Conservation (phyloP, 2,113 vertebrate genomes). For the Erythrolamprus reginae region DNA sequence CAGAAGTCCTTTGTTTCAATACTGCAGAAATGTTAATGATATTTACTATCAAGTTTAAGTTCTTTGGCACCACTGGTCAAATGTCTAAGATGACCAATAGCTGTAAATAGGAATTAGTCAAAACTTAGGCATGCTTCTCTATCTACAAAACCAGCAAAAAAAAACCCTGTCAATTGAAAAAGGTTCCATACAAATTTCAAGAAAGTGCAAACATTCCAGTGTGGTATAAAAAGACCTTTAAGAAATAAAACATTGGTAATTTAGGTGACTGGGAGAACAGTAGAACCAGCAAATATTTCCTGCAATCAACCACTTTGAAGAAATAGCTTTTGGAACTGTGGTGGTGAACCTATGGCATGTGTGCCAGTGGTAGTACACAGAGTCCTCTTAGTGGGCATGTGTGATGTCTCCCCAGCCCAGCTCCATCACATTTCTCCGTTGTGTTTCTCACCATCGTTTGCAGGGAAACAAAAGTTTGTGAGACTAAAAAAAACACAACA, state of each 20-base stretch:
- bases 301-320: neutral
- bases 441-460: too few species aligned
- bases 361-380: too few species aligned
- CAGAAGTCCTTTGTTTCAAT: neutral
- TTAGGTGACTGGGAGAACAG: neutral
- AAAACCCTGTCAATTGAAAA: neutral
- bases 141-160: neutral
- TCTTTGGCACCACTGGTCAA: neutral
- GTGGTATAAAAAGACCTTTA: neutral
- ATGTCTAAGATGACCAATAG: neutral
- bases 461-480: too few species aligned
- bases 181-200: neutral
- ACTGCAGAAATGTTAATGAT: neutral
- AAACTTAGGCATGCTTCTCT: neutral
- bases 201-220: neutral
- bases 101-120: neutral
- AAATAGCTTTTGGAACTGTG: neutral
- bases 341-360: too few species aligned
- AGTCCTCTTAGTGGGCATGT: too few species aligned
- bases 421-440: too few species aligned
- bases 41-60: neutral
- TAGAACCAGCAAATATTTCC: neutral
- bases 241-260: neutral
- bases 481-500: too few species aligned
- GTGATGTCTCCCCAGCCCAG: too few species aligned